Base-by-base conservation (phyloP, 1,140 invertebrate genomes). In the Calliphora vicina region DNA sequence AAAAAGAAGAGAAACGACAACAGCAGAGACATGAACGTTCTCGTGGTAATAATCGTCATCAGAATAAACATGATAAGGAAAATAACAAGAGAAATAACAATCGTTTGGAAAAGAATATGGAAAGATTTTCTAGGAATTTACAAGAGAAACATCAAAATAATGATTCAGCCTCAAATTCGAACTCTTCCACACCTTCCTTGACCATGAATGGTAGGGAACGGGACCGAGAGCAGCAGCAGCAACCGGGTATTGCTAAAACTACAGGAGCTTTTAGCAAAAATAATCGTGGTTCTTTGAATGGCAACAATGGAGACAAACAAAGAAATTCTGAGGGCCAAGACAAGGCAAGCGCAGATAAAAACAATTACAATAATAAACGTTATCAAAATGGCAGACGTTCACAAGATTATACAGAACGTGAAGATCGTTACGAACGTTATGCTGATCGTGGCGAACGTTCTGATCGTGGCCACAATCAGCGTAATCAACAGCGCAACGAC, bases 321-420 rank as follows among this genome's bases (percentile, higher is more conserved):
- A 67, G 61, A 67, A 67, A 67, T 67, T 2, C 9, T 23, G 61
- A 67, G 6, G 17, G 3, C 15, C 73, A 76, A 42, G 67, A 82
- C 82, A 73, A 72, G 23, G 20, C 45, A 15, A 15, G 4, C 4
- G 45, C 10, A 8, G 73, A 35, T 17, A 81, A 71, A 23, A 82
- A 27, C 61, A 72, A 72, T 67, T 20, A 5, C 20, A 71, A 43
- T 72, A 71, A 43, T 72, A 85, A 17, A 61, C 87, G 89, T 71
- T 86, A 87, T 35, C 87, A 86, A 29, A 85, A 84, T 8, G 87
- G 87, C 9, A 86, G 87, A 23, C 82, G 87, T 84, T 76, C 83
- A 12, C 84, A 84, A 5, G 86, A 86, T 20, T 85, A 84, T 25
- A 72, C 74, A 27, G 86, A 86, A 57, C 85, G 86, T 29, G 76